Evolutionary conservation across 1,140 invertebrate genomes (phyloP), one percentile per base, ranked within the genome.

Genomic region (Glossosoma conforme): DNA sequence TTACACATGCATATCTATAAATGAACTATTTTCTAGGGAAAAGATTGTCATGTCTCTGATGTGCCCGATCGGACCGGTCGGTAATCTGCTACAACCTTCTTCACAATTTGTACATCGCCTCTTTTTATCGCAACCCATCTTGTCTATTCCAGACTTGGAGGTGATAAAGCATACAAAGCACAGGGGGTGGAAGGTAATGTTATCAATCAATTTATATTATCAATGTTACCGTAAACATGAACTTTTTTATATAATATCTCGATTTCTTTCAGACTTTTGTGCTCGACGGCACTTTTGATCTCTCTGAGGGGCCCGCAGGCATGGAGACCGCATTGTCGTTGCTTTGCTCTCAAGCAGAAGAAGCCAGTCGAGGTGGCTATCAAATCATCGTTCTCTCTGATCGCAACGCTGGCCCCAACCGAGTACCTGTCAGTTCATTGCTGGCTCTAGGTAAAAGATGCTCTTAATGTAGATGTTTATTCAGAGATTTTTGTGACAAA

Each of bases 1-100:
- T 33, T 3, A 3, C n/a, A 33, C 37, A 22, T 21, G 38, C 20
- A 37, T 21, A 38, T 48, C 36, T 24, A 18, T n/a, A n/a, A n/a
- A n/a, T n/a, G 8, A 13, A 21, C 3, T 43, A 17, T 35, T 42
- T 37, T 58, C 18, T 51, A 85, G 97, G 60, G 97, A 99, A 72
- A 93, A 92, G 68, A 91, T 98, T 54, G 95, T 99, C 40, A 99
- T 99, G 95, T 97, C 95, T 0, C 74, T 99, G 64, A 83, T 92
- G 51, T 91, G 89, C 62, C 89, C 89, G 0, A 86, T 93, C 61
- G 90, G 89, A 1, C 96, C 97, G 0, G 93, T 96, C 64, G 86
- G 85, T 0, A 99, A 99, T 71, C 89, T 98, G 47, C 74, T 99
- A 47, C 83, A 96, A 60, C 93, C 97, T 2, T 86, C 83, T 62